Evolutionary conservation across 1,140 invertebrate species (phyloP).

Genomic region (Drosophila triauraria): DNA sequence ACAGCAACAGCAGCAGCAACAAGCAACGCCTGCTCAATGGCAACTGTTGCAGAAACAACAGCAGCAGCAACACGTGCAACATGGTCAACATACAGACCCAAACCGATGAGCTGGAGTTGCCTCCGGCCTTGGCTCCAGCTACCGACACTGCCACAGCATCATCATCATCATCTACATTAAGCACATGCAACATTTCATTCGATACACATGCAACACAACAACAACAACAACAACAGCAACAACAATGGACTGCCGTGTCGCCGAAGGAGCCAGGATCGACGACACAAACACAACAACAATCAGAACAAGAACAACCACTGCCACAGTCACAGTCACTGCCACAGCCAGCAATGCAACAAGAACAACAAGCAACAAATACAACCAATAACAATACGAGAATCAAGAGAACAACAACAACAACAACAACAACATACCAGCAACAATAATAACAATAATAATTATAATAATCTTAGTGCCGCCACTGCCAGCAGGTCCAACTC

Average conservation of each 20-base stretch:
- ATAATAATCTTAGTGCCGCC: constrained; percentile 50
- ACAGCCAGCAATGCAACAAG: constrained; percentile 21
- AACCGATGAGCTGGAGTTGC: constrained; percentile 66
- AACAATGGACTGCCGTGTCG: constrained; percentile 77
- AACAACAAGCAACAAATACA: constrained; percentile 4
- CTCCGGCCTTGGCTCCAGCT: constrained; percentile 37
- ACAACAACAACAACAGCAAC: constrained; percentile 47
- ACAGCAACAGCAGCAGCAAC: constrained; percentile 22
- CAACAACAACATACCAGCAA: constrained; percentile 38
- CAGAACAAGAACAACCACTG: constrained; percentile 31
- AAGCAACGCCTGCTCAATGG: constrained; percentile 57
- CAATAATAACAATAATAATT: constrained; percentile 46
- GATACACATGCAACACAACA: constrained; percentile 57
- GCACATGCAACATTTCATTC: constrained; percentile 34
- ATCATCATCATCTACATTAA: constrained; percentile 34
- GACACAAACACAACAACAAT: constrained; percentile 42
- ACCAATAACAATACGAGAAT: constrained; percentile 27
- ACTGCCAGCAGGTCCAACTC: constrained; percentile 42
- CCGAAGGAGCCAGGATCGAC: constrained; percentile 50
- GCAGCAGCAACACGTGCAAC: constrained; percentile 23
- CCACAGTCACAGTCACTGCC: constrained; percentile 37
- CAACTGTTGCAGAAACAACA: constrained; percentile 46
- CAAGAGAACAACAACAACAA: constrained; percentile 12
- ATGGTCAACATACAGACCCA: constrained; percentile 76
- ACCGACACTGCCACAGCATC: constrained; percentile 26